These are phyloP conservation scores for Bugula neritina DNA, from an alignment of 2,888 invertebrate species.

Conservation along the genomic window DNA sequence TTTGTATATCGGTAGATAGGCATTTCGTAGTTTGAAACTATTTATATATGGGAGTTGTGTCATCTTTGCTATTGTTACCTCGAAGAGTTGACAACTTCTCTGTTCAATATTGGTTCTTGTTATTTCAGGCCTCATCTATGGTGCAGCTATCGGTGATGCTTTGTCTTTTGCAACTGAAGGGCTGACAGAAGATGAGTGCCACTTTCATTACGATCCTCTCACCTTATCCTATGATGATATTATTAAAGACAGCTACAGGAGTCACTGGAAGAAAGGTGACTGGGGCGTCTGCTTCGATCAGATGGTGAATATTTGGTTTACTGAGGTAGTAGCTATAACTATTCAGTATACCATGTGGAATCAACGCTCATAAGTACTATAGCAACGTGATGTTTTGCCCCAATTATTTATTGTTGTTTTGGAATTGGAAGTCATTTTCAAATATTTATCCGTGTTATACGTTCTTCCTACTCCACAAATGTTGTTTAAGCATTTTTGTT, in stretches of 20 bases:
- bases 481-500: no score
- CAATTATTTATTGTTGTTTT: no score
- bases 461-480: no score
- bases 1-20: no score
- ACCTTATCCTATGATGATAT: slow-evolving; percentile 44
- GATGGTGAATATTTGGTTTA: slow-evolving; percentile 38
- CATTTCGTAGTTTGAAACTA: no score
- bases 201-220: slow-evolving; percentile 47
- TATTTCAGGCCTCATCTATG: slow-evolving; percentile 48
- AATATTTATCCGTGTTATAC: no score
- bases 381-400: no score
- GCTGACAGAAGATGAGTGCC: slow-evolving; percentile 48
- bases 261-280: slow-evolving; percentile 50
- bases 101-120: not conserved
- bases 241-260: slow-evolving; percentile 48
- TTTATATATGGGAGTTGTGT: not conserved
- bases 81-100: not conserved
- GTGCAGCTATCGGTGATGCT: slow-evolving; percentile 53
- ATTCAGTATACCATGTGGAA: no score
- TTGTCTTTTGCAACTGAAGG: slow-evolving; percentile 51
- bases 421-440: no score
- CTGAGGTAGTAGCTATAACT: not conserved
- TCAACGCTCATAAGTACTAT: no score
- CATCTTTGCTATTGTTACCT: not conserved
- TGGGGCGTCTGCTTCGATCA: slow-evolving; percentile 54